Evolutionary conservation across 2,113 vertebrate species (phyloP).

Genomic region (Antechinus stuartii): DNA sequence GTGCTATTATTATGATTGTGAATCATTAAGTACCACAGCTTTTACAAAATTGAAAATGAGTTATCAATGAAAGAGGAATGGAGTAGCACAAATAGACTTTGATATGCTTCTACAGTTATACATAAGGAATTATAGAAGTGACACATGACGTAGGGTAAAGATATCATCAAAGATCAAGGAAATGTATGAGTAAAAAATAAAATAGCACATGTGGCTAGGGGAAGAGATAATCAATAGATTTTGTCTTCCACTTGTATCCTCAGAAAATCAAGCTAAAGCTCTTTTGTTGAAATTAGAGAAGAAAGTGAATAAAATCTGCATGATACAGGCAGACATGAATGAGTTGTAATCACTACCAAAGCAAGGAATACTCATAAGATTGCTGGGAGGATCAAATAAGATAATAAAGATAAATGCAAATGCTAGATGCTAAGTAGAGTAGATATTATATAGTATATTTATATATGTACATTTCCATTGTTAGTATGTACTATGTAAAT

Average conservation of each 20-base stretch:
- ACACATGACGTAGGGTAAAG: neutral
- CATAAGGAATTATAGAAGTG: neutral
- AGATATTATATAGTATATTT: neutral
- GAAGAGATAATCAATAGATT: neutral
- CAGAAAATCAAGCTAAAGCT: neutral
- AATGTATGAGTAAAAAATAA: neutral
- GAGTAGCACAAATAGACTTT: neutral
- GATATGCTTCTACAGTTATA: neutral
- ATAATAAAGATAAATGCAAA: neutral
- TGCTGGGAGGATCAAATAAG: neutral
- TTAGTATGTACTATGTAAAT: neutral
- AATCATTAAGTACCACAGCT: neutral
- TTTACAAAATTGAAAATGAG: neutral
- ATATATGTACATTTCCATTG: neutral
- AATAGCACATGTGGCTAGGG: neutral
- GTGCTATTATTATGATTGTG: neutral
- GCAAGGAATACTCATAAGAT: neutral
- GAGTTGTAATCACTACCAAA: neutral
- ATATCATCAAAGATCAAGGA: neutral
- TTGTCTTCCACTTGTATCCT: neutral
- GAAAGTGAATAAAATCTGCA: neutral
- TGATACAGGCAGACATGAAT: neutral
- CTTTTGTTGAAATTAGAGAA: neutral
- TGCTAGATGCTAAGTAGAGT: neutral
- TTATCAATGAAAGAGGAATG: neutral